Evolutionary conservation across 2,113 vertebrate species (phyloP).

Genomic region (Menidia beryllina): DNA sequence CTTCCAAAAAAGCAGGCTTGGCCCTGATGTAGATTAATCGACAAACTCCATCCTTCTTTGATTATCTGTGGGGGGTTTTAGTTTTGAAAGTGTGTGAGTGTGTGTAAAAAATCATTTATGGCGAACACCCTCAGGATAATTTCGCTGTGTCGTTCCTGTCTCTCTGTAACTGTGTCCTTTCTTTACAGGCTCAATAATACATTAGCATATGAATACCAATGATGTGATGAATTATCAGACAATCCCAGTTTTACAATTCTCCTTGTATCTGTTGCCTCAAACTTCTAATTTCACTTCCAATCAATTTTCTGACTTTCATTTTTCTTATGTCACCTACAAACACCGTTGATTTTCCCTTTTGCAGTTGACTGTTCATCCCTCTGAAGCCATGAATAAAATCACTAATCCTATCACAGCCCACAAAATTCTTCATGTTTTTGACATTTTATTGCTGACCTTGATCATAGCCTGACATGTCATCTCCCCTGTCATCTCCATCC

Average conservation of each 20-base stretch:
- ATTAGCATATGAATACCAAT: slow-evolving; percentile 45
- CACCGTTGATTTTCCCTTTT: slow-evolving; percentile 32
- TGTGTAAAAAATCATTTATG: slow-evolving; percentile 46
- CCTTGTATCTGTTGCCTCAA: slow-evolving; percentile 9
- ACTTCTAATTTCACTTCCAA: slow-evolving; percentile 8
- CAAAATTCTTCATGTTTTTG: slow-evolving; percentile 41
- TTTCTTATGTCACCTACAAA: slow-evolving; percentile 20
- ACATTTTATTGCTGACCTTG: slow-evolving; percentile 59
- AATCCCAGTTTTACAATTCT: background rate
- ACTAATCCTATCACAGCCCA: slow-evolving; percentile 43
- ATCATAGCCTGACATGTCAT: slow-evolving; percentile 63
- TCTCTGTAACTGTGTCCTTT: slow-evolving; percentile 17
- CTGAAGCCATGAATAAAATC: slow-evolving; percentile 43
- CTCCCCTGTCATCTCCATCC: slow-evolving; percentile 51
- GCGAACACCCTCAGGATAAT: slow-evolving; percentile 21
- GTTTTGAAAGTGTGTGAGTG: slow-evolving; percentile 13
- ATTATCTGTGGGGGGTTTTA: slow-evolving; percentile 36
- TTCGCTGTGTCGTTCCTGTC: slow-evolving; percentile 6
- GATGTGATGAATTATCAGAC: slow-evolving; percentile 22
- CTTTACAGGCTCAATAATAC: slow-evolving; percentile 45
- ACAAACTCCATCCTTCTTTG: slow-evolving; percentile 20
- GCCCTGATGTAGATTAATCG: slow-evolving; percentile 1
- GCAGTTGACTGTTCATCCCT: slow-evolving; percentile 20
- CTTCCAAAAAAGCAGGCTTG: background rate
- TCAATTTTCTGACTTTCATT: too few species aligned